Evolutionary conservation across 2,797 vertebrate species (phyloP), one percentile per base, ranked within the genome.

Genomic region (Propithecus deckenii): DNA sequence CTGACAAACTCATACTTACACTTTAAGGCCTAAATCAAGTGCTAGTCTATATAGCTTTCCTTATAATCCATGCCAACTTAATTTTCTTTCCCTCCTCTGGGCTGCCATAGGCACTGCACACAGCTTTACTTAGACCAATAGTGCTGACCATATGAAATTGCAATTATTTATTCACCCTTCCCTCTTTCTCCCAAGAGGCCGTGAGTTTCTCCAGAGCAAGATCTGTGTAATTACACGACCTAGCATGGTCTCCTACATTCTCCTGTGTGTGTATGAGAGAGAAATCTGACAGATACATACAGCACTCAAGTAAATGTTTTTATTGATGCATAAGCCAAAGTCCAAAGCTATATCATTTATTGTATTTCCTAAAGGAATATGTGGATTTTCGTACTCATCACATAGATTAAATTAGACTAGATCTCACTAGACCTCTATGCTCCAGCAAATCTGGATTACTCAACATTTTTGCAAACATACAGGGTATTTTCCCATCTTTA

Each of bases 301-400:
- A 86, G 8, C 28, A 74, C 61, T 89, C 71, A 57, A 67, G 65
- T 50, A 96, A 43, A 74, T 52, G 28, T 52, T 81, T 93, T 69
- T 79, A 35, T 86, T 93, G 55, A 95, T 59, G 30, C 8, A 23
- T 30, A 78, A 90, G 43, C 41, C 55, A 65, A 89, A 89, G 71
- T 46, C 38, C 74, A 57, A 32, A 93, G 1, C 81, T 92, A 57
- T 38, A 38, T 9, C 15, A 43, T 72, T 85, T 69, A 59, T 46
- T 92, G 10, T 67, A 72, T 88, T 97, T 95, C 71, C 69, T 91
- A 65, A 52, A 91, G 57, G 43, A 75, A 83, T 46, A 63, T 23
- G 6, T 78, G 20, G 67, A 86, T 94, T 94, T 94, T 94, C 43
- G 32, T 87, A 83, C 22, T 52, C 46, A 85, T 48, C 12, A 84